Evolutionary conservation across 2,888 invertebrate species (phyloP), one percentile per base, ranked within the genome.

Genomic region (Lepidochrysops patricia): DNA sequence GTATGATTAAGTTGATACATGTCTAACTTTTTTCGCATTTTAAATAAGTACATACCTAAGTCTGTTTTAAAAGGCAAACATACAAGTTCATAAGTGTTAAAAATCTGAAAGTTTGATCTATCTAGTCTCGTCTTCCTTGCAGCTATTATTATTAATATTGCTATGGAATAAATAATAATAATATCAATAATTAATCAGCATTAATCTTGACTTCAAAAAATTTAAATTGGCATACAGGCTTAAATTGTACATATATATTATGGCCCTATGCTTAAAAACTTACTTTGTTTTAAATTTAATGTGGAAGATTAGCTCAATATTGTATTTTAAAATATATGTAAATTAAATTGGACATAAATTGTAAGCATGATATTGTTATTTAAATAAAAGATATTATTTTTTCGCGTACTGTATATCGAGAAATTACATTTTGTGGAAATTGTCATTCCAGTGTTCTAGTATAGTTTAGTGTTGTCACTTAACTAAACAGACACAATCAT

Each of bases 121-220:
- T 80, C 82, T 82, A 83, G 83, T 83, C 82, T 74, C 72, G 81
- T 82, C 82, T 83, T 82, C 82, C 81, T 54, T 29, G 54, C 54
- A 32, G n/a, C n/a, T n/a, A 23, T 43, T 7, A 76, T 73, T 37
- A 57, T 49, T 23, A 34, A 35, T 48, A 32, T 54, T 54, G 54
- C 32, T 32, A 19, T 29, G 32, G 19, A 32, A 19, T 32, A n/a
- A n/a, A n/a, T n/a, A n/a, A n/a, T n/a, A n/a, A n/a, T n/a, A n/a
- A n/a, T n/a, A n/a, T n/a, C n/a, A n/a, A n/a, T n/a, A n/a, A n/a
- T n/a, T n/a, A 19, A 52, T 52, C 27, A 12, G 29, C 4, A 29
- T 52, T 29, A 52, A 15, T 15, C 7, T 15, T 13, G 54, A 54
- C 54, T 19, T 19, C n/a, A 12, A 26, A 32, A 29, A 32, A 32